Evolutionary conservation across 2,888 invertebrate species (phyloP).

Genomic region (Diachrysia chrysitis): DNA sequence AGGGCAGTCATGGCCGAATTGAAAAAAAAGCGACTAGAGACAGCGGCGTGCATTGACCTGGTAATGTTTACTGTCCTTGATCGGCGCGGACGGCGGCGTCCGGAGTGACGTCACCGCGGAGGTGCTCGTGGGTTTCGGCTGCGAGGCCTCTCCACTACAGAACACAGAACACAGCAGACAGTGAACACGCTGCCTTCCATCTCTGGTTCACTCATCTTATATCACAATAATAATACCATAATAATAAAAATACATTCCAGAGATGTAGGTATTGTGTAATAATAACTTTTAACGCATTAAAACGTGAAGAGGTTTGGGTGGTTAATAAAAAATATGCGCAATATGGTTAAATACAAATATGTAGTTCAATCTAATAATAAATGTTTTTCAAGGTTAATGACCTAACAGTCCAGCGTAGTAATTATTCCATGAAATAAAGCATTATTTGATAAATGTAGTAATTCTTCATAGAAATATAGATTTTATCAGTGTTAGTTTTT

Average conservation of each 20-base stretch:
- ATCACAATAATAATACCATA: background rate
- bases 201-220: constrained; percentile 3
- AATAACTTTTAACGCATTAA: constrained; percentile 16
- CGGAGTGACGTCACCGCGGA: constrained; percentile 83
- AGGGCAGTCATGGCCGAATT: constrained; percentile 78
- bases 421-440: constrained; percentile 47
- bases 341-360: constrained; percentile 46
- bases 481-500: background rate
- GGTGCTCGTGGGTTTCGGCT: constrained; percentile 87
- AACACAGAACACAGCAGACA: background rate
- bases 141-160: constrained; percentile 54
- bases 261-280: too few relatives aligned
- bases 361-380: constrained; percentile 48
- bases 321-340: constrained; percentile 11
- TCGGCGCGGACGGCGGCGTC: constrained; percentile 70
- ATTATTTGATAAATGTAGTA: constrained; percentile 43
- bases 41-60: constrained; percentile 86
- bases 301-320: constrained; percentile 16
- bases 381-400: constrained; percentile 41
- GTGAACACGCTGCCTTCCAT: constrained; percentile 21
- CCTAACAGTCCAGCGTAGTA: constrained; percentile 42
- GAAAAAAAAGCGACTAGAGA: constrained; percentile 78
- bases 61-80: constrained; percentile 88
- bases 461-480: constrained; percentile 20
- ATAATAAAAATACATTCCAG: background rate